A percentile compares a stretch with the other conserved stretches of the same genome.
These are phyloP conservation scores for Oryctolagus cuniculus DNA, from an alignment of 2,113 vertebrate species.

Conservation along the genomic window mOryCun1.1 NC_091437.1:152223501-152224000, in stretches of 20 bases:
- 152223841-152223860: too few relatives aligned
- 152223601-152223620: neutral
- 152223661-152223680: neutral
- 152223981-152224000: neutral
- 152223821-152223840: too few relatives aligned
- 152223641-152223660: neutral
- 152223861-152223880: too few relatives aligned
- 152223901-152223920: neutral
- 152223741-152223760: too few relatives aligned
- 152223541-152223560: neutral
- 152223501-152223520: neutral
- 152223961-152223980: neutral
- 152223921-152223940: neutral
- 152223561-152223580: neutral
- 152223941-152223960: neutral
- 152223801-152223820: too few relatives aligned
- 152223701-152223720: too few relatives aligned
- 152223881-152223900: neutral
- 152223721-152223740: too few relatives aligned
- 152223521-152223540: neutral
- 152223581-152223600: neutral
- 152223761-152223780: too few relatives aligned
- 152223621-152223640: neutral
- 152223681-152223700: too few relatives aligned
- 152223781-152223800: too few relatives aligned